A percentile compares a stretch with the other conserved stretches of the same genome.
These are phyloP conservation scores for Gorsachius goisagi DNA, from an alignment of 2,113 vertebrate species.

Conservation along the genomic window DNA sequence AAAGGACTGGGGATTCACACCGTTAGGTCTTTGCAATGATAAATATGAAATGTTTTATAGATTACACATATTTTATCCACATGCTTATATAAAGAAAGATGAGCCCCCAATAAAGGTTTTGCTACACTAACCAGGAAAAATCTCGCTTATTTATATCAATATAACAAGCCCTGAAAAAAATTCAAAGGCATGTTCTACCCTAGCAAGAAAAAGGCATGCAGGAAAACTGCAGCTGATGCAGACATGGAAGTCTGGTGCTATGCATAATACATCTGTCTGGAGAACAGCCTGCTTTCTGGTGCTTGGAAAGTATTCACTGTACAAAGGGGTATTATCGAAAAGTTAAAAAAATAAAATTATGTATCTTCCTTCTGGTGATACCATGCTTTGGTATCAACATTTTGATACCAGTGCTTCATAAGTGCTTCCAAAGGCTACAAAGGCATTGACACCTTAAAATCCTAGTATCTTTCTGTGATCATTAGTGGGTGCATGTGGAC, in stretches of 20 bases:
- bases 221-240: neutral
- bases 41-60: neutral
- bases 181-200: neutral
- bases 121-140: neutral
- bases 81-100: neutral
- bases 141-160: neutral
- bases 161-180: neutral
- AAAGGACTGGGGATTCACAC: neutral
- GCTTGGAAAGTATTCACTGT: neutral
- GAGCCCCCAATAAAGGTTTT: fast-evolving
- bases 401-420: neutral
- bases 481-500: neutral
- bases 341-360: neutral
- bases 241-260: neutral
- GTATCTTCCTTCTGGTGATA: neutral
- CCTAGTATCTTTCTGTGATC: neutral
- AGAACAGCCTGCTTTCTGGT: neutral
- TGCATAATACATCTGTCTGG: neutral
- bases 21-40: neutral
- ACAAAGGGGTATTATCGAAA: neutral
- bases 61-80: neutral
- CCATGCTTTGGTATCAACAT: neutral
- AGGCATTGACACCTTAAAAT: neutral
- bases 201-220: neutral
- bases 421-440: neutral